Percentiles rank a stretch among this genome's conserved stretches.
Evolutionary conservation across 2,797 vertebrate species (phyloP).

Genomic region (Paguma larvata): DNA sequence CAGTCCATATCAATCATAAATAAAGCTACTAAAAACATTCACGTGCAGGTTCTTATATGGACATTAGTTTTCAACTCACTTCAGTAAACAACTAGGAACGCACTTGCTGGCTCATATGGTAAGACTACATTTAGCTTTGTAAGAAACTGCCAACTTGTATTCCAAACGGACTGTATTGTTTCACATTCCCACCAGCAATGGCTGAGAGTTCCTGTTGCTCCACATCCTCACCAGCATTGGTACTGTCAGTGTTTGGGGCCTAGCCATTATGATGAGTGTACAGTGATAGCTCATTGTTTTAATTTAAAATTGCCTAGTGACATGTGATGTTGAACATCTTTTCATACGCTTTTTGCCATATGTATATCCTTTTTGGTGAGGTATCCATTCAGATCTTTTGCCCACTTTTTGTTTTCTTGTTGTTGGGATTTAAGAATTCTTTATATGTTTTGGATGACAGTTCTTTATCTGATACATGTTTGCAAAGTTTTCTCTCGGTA

Average conservation of each 20-base stretch:
- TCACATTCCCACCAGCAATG: not conserved
- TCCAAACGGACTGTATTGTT: not conserved
- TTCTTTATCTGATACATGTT: not conserved
- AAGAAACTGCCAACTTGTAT: not conserved
- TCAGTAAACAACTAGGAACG: not conserved
- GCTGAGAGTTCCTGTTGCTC: not conserved
- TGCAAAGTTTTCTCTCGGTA: not conserved
- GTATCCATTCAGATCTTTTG: not conserved
- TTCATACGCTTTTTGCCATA: not conserved
- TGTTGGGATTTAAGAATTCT: conserved; percentile 19
- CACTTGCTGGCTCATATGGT: not conserved
- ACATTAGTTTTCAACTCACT: not conserved
- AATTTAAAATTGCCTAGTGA: not conserved
- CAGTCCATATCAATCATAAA: not conserved
- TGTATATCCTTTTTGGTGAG: not conserved
- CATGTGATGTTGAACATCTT: not conserved
- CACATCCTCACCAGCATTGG: not conserved
- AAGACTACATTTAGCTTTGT: conserved; percentile 12
- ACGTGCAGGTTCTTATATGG: not conserved
- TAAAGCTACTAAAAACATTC: not conserved
- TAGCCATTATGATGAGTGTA: not conserved
- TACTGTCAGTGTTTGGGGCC: not conserved
- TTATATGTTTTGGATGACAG: not conserved
- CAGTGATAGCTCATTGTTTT: not conserved
- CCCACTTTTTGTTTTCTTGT: not conserved